Base-by-base conservation (phyloP, 1,140 invertebrate species). In the Pachyrhynchus sulphureomaculatus region DNA sequence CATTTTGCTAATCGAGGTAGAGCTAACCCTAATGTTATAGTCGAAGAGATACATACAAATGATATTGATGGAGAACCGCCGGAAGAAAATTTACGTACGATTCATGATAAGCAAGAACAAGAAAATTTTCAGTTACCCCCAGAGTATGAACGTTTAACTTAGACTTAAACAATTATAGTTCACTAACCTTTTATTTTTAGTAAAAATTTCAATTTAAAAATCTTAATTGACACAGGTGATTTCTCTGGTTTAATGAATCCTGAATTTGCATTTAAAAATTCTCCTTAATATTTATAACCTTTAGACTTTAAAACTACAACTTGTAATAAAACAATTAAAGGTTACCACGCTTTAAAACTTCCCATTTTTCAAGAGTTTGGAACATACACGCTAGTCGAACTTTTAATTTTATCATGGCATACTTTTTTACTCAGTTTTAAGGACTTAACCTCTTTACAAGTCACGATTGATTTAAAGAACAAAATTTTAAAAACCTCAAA, bases 201-300 rank as follows among this genome's bases (percentile, higher is more conserved):
- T 24, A 21, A 48, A 4, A 23, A 17, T 4, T 48, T n/a, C 17
- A 48, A 48, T 29, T n/a, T 48, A 26, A 48, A 48, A 6, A 48
- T 48, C n/a, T 10, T 48, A n/a, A n/a, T 48, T 24, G 45, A 48
- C 23, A 48, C 45, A 48, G 45, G 45, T 17, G 45, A 18, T 8
- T 48, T 21, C 2, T 18, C 45, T 4, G 26, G 45, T 21, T 24
- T 29, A 2, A 29, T 29, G 26, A 29, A 29, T 29, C 26, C 26
- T 6, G 26, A 29, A 9, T 6, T 29, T 2, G 26, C 26, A 1
- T 29, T 29, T 41, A 41, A 41, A 41, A 6, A 2, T 8, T 41
- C 13, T 41, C n/a, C 37, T 9, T 18, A 6, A 5, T 41, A 18
- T 41, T 10, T 41, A 41, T 41, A 41, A 6, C 20, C 37, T 41